Evolutionary conservation across 2,888 invertebrate genomes (phyloP).

Genomic region (Colostygia pectinataria): DNA sequence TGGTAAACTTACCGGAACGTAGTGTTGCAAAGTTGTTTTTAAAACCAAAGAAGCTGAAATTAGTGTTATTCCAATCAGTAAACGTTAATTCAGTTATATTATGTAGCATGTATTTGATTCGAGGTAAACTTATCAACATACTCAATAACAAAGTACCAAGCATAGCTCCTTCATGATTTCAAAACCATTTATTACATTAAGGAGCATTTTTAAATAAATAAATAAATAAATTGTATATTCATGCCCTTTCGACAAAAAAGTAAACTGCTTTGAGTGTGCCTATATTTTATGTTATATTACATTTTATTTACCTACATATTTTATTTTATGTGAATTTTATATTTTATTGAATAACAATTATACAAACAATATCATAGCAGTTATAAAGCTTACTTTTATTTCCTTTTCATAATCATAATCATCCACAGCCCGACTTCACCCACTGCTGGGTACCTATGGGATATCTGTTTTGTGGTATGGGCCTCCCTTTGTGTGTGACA

Average conservation of each 20-base stretch:
- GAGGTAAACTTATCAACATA: slow-evolving; percentile 1
- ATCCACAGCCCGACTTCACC: no score
- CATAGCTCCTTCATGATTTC: slow-evolving; percentile 20
- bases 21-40: slow-evolving; percentile 40
- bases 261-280: not conserved
- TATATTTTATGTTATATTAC: not conserved
- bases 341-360: no score
- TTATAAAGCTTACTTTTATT: no score
- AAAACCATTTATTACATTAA: not conserved
- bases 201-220: no score
- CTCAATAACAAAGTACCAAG: slow-evolving; percentile 11
- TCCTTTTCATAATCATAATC: no score
- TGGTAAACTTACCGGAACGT: slow-evolving; percentile 38
- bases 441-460: no score
- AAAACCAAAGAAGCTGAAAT: slow-evolving; percentile 23
- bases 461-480: no score
- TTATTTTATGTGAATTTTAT: no score
- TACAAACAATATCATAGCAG: no score
- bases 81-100: not conserved
- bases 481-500: no score
- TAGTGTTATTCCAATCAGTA: not conserved
- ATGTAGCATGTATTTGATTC: not conserved
- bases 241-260: slow-evolving; percentile 1
- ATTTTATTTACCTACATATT: no score
- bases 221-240: slow-evolving; percentile 4